Evolutionary conservation across 2,113 vertebrate species (phyloP), one percentile per base, ranked within the genome.

Genomic region (Nestor notabilis): DNA sequence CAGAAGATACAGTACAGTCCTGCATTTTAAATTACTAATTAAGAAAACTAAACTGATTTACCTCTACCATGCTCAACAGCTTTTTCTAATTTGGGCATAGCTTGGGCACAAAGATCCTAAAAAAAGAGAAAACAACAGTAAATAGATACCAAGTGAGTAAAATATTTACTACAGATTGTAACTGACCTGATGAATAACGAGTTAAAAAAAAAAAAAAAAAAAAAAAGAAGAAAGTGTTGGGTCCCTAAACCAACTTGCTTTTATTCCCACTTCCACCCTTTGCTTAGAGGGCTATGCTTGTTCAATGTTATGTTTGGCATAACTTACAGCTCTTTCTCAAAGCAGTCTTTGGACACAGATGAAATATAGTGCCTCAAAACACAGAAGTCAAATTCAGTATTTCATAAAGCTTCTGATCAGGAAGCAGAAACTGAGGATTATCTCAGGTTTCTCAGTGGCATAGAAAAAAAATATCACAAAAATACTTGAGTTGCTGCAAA

Each of bases 21-120:
- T 77, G 17, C 28, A 93, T 89, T 87, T 91, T 39, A 64, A 96
- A 68, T 0, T 68, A 68, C 52, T 89, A 91, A n/a, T 95, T 93
- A 94, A 94, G 94, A 96, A 92, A 97, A 97, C 95, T 97, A 63
- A 93, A 79, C 41, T 72, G 65, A 80, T 96, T 98, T 98, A 99
- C 99, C 99, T 98, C 96, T 98, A 79, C 98, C 98, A 61, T 96
- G 95, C 5, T 98, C 96, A 87, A 98, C 53, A 25, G 99, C 97
- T 43, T 89, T 92, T 97, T 96, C 97, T 93, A 99, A 78, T 61
- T 94, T 97, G 44, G 99, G 99, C 95, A 99, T 97, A 96, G 98
- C 96, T 39, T 97, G 98, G 83, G 82, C 94, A 95, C 99, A 99
- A 37, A 94, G 97, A 83, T 96, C 97, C 99, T 99, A 97, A 9